These are phyloP conservation scores for Drosophila hamatofila DNA, from an alignment of 2,888 invertebrate genomes.

Conservation along the genomic window DNA sequence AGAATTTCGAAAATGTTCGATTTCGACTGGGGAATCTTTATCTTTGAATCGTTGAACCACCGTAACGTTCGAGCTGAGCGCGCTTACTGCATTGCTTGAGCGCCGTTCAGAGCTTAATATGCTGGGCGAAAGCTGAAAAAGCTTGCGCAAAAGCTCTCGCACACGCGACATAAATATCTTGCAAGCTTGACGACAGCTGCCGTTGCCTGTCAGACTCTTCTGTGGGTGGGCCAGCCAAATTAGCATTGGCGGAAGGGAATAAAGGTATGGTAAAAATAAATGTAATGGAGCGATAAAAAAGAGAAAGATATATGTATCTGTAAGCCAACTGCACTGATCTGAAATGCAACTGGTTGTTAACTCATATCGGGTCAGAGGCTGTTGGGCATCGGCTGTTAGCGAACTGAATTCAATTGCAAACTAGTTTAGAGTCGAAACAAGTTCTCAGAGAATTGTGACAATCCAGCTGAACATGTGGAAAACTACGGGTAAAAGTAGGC, in stretches of 20 bases:
- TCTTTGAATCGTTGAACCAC: neutral
- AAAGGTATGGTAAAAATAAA: conserved; percentile 46
- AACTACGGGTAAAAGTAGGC: conserved; percentile 25
- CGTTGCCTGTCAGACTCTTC: conserved; percentile 2
- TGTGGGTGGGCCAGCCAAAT: conserved; percentile 37
- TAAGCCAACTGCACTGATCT: conserved; percentile 10
- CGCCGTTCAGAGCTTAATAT: conserved; percentile 65
- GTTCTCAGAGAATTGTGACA: conserved; percentile 19
- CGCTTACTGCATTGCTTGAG: conserved; percentile 57
- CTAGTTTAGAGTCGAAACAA: conserved; percentile 46
- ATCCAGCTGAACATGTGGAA: conserved; percentile 31
- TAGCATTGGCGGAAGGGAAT: conserved; percentile 58
- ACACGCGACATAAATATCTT: conserved; percentile 3
- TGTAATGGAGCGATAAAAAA: conserved; percentile 15
- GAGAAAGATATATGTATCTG: conserved; percentile 1
- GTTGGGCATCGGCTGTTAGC: neutral
- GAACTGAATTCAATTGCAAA: conserved; percentile 31
- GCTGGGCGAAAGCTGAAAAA: conserved; percentile 36
- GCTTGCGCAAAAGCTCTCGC: conserved; percentile 5
- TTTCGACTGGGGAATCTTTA: neutral
- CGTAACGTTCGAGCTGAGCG: conserved; percentile 53
- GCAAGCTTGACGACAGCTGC: conserved; percentile 31
- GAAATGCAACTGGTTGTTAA: conserved; percentile 5
- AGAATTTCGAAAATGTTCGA: neutral
- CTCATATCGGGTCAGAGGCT: conserved; percentile 1